Base-by-base conservation (phyloP, 2,113 vertebrate species). In the Pollimyrus isidori region DNA sequence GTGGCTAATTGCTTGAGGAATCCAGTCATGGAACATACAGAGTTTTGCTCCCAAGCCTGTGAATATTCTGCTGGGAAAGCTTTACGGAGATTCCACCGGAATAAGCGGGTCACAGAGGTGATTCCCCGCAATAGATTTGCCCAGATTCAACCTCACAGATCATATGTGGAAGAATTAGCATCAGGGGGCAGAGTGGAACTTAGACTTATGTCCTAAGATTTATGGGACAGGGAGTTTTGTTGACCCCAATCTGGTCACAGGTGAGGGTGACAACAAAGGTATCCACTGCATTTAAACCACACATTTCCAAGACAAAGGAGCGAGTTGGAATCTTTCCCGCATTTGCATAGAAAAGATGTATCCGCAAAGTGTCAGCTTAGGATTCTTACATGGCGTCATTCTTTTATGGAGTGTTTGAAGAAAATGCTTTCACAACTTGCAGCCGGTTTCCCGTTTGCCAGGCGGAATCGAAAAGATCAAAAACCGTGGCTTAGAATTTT, bases 1-100 rank as follows among this genome's bases (percentile, higher is more conserved):
- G 90, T 91, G 91, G 92, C 92, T 95, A 94, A 93, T 92, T 94
- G 93, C 92, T 93, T 94, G 92, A 93, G 90, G 93, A 92, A 93
- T 90, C 92, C 87, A 92, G 92, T 94, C 92, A 92, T 90, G 91
- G 93, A 92, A 92, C 91, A 94, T 92, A 90, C 89, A 90, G 73
- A 91, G 91, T 42, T 39, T 19, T 39, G 0, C 73, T 42, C 30
- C 73, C 13, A 15, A 80, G 35, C 35, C 35, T 11, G 73, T 19
- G 65, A 80, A 88, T 90, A 90, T 92, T 93, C 91, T 91, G 88
- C 92, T 89, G 91, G 92, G 92, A 89, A 89, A 92, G 91, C 93
- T 84, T 92, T 90, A 91, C 88, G 92, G 89, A 92, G 89, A 92
- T 87, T 91, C 83, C 19, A 89, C 56, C 48, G 89, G 88, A 89